Conservation (phyloP, 2,888 invertebrate genomes). For the Zaprionus lineosus region DNA sequence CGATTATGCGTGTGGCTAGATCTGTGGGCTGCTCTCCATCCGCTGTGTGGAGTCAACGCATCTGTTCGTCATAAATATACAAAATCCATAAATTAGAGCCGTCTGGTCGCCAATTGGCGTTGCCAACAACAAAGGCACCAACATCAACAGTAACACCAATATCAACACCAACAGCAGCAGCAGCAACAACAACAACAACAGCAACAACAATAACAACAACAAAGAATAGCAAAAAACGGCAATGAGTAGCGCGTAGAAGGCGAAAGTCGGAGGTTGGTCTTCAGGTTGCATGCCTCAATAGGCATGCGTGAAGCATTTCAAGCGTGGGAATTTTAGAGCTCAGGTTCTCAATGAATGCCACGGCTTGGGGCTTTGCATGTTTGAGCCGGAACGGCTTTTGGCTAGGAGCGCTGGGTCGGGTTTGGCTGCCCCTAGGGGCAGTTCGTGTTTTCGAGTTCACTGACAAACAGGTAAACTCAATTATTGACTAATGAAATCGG, state of each 20-base stretch:
- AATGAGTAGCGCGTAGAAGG: constrained; percentile 41
- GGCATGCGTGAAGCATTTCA: constrained; percentile 70
- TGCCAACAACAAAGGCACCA: constrained; percentile 15
- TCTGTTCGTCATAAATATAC: constrained; percentile 62
- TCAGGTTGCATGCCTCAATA: constrained; percentile 39
- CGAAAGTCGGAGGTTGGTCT: constrained; percentile 61
- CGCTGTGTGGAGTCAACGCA: constrained; percentile 44
- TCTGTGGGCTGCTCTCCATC: constrained; percentile 41
- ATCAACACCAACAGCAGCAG: no score
- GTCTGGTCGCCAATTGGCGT: constrained; percentile 53
- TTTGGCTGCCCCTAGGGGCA: constrained; percentile 52
- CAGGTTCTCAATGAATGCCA: constrained; percentile 63
- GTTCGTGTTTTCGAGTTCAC: constrained; percentile 68
- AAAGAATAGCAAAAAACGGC: no score
- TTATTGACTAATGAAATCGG: constrained; percentile 78
- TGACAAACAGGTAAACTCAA: constrained; percentile 75
- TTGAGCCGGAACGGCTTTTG: constrained; percentile 26
- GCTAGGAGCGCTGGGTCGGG: constrained; percentile 17
- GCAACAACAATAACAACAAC: no score
- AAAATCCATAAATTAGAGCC: constrained; percentile 47
- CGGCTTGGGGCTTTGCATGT: constrained; percentile 34
- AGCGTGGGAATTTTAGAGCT: constrained; percentile 62
- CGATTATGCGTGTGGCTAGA: constrained; percentile 40
- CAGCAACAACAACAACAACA: no score
- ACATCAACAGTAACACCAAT: no score